A percentile compares a stretch with the other conserved stretches of the same genome.
Conservation (phyloP, 2,113 vertebrate species). For the Cyanistes caeruleus region DNA sequence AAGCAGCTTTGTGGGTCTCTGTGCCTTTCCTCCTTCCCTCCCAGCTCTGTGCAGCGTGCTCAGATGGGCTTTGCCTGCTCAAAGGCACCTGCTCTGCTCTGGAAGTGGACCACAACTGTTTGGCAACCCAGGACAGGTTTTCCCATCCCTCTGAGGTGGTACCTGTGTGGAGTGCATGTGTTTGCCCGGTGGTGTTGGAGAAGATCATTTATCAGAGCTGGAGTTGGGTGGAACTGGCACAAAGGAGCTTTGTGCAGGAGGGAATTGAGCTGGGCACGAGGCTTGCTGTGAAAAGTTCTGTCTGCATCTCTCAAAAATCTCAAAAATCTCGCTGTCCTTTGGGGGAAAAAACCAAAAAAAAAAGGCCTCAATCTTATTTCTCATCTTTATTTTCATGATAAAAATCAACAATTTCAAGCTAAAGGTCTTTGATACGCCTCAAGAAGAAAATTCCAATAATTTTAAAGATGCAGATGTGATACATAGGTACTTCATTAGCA, state of each 20-base stretch:
- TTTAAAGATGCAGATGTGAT: neutral
- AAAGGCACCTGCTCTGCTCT: neutral
- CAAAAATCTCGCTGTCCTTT: neutral
- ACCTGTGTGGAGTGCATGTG: fast-evolving
- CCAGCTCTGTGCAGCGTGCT: neutral
- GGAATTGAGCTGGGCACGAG: neutral
- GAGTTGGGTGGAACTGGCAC: neutral
- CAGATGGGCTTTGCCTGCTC: neutral
- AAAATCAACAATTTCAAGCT: neutral
- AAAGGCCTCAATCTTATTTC: neutral
- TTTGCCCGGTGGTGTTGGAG: neutral
- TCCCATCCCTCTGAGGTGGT: neutral
- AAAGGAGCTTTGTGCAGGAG: neutral
- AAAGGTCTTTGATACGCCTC: neutral
- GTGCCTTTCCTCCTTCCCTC: neutral
- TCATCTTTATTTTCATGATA: neutral
- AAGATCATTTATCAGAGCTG: neutral
- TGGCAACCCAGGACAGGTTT: neutral
- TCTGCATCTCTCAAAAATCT: neutral
- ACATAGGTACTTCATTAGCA: neutral
- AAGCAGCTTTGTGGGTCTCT: neutral
- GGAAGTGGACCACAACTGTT: neutral
- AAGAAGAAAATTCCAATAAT: neutral
- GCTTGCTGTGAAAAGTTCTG: neutral
- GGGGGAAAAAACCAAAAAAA: neutral